Percentiles rank a stretch among this genome's conserved stretches.
phyloP scores from a whole-genome alignment of 2,797 vertebrate genomes.

The Lacerta agilis region DNA sequence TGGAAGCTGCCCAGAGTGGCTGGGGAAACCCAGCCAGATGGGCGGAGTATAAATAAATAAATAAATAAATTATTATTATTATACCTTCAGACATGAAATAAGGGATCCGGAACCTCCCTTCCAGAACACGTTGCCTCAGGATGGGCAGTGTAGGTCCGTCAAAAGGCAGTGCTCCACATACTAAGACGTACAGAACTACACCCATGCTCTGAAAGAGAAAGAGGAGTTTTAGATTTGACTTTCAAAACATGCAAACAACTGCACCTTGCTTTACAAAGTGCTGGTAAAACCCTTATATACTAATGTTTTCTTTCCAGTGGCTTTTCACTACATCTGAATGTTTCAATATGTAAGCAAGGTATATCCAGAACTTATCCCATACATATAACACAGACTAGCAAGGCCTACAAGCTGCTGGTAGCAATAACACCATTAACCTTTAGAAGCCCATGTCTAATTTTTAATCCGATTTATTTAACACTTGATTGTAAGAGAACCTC shows the following conservation, averaged over 20 bases:
- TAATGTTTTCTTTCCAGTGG: neutral
- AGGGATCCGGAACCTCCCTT: slow-evolving; percentile 98
- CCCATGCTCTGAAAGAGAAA: slow-evolving; percentile 91
- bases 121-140: slow-evolving; percentile 94
- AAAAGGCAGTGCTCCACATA: slow-evolving; percentile 96
- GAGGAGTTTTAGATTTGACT: neutral
- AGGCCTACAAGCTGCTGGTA: neutral
- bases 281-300: neutral
- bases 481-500: too few relatives aligned
- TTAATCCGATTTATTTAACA: neutral
- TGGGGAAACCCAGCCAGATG: too few relatives aligned
- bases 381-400: neutral
- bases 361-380: neutral
- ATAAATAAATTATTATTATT: too few relatives aligned
- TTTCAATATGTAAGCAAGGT: neutral
- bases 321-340: neutral
- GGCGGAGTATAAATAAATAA: too few relatives aligned
- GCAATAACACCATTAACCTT: neutral
- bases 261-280: neutral
- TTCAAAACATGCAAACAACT: neutral
- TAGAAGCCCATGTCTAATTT: neutral
- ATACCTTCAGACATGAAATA: slow-evolving; percentile 99
- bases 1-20: too few relatives aligned
- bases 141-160: slow-evolving; percentile 96
- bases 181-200: slow-evolving; percentile 96